phyloP scores from a whole-genome alignment of 2,113 vertebrate species.

The Archocentrus centrarchus region DNA sequence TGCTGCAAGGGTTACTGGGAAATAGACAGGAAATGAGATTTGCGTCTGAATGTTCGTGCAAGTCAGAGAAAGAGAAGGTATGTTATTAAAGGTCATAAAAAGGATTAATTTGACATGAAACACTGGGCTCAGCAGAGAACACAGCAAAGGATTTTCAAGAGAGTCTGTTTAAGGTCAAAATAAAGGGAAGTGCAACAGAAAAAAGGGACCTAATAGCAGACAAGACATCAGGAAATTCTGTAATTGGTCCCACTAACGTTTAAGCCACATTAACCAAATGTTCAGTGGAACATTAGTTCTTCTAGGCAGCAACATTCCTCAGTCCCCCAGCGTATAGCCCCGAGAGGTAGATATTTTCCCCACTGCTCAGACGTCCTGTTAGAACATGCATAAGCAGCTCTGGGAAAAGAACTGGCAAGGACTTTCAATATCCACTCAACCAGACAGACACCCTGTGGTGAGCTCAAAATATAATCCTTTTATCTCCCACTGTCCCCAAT shows the following conservation, averaged over 20 bases:
- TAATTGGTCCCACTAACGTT: not conserved
- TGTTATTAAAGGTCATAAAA: not conserved
- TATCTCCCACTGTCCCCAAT: constrained; percentile 29
- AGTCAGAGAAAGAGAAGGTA: constrained; percentile 11
- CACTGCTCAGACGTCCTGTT: constrained; percentile 32
- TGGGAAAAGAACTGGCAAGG: not conserved
- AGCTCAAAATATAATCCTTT: constrained; percentile 36
- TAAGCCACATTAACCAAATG: not conserved
- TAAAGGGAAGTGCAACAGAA: constrained; percentile 14
- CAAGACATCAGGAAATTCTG: not conserved
- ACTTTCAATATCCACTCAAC: constrained; percentile 33
- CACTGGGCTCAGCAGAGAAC: not conserved
- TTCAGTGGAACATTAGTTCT: constrained; percentile 7
- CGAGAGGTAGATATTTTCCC: constrained; percentile 43
- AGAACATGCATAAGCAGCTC: constrained; percentile 43
- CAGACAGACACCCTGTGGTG: constrained; percentile 37
- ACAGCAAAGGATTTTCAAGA: not conserved
- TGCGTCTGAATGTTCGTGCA: not conserved
- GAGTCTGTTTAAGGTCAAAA: not conserved
- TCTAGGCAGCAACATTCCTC: constrained; percentile 3
- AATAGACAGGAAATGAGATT: constrained; percentile 42
- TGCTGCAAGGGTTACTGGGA: constrained; percentile 7
- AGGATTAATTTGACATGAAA: not conserved
- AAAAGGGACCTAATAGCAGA: not conserved
- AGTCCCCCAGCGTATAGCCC: constrained; percentile 6